Evolutionary conservation across 2,888 invertebrate species (phyloP).

Genomic region (Anticlea derivata): DNA sequence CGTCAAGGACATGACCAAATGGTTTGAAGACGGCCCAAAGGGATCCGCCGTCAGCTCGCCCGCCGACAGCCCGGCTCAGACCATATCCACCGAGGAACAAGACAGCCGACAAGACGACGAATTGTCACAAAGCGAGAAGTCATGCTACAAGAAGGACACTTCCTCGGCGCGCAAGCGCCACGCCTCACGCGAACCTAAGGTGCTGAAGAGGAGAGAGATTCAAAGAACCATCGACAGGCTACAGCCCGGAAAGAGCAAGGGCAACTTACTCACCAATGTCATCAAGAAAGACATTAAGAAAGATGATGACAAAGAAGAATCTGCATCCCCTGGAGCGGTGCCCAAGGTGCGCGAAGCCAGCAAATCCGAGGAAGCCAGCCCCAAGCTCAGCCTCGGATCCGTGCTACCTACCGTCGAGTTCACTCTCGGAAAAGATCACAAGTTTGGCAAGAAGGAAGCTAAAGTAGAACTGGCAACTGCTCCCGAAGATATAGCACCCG

Average conservation of each 20-base stretch:
- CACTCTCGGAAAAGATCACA: slow-evolving; percentile 86
- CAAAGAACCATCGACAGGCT: slow-evolving; percentile 92
- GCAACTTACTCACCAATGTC: slow-evolving; percentile 90
- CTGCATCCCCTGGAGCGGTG: slow-evolving; percentile 77
- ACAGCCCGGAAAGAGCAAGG: slow-evolving; percentile 94
- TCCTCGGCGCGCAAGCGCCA: slow-evolving; percentile 71
- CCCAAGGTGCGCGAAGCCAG: slow-evolving; percentile 84
- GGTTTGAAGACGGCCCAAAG: slow-evolving; percentile 93
- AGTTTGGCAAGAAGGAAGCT: slow-evolving; percentile 73
- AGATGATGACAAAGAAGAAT: slow-evolving; percentile 78
- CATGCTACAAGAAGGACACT: slow-evolving; percentile 62
- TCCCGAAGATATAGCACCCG: slow-evolving; percentile 28
- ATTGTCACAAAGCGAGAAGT: slow-evolving; percentile 65
- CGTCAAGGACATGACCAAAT: slow-evolving; percentile 93
- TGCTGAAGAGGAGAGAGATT: slow-evolving; percentile 86
- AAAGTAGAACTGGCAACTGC: slow-evolving; percentile 30
- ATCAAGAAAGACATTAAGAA: slow-evolving; percentile 77
- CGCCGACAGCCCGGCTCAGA: slow-evolving; percentile 89
- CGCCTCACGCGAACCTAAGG: slow-evolving; percentile 70
- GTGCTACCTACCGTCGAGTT: slow-evolving; percentile 90
- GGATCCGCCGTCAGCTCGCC: slow-evolving; percentile 90
- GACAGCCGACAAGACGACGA: slow-evolving; percentile 76
- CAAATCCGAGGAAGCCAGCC: slow-evolving; percentile 87
- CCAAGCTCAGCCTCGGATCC: slow-evolving; percentile 93
- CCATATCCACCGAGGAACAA: slow-evolving; percentile 85